Evolutionary conservation across 2,113 vertebrate species (phyloP), one percentile per base, ranked within the genome.

Genomic region (Scophthalmus maximus): DNA sequence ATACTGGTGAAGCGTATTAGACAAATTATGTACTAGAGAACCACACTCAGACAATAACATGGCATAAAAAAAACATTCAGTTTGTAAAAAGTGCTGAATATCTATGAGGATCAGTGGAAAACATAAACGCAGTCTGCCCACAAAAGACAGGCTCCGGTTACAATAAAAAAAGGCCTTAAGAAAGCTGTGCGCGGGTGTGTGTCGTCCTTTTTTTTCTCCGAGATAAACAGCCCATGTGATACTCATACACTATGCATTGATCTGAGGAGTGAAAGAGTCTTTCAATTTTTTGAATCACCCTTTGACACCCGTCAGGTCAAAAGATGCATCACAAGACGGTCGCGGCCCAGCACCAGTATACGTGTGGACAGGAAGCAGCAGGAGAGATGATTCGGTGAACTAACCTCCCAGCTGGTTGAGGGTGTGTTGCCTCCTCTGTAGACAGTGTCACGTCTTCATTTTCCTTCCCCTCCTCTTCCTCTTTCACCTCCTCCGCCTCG

Each of bases 351-450:
- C 34, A 29, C 25, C 12, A 20, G 8, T 6, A 40, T 17, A 29
- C 23, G 52, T 62, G 5, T 20, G 20, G n/a, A 40, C 11, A 62
- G 42, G 46, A 38, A 26, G 6, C 9, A 14, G 27, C 20, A 53
- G 44, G 22, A 29, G 20, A 20, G 23, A 44, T 34, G 55, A 61
- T 23, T 38, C 25, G 49, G 51, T 72, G 38, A 30, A 85, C 90
- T 81, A 49, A 92, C 90, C 86, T 36, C 29, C 52, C 84, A 68
- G 61, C 44, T 69, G 62, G 77, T 62, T 71, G 71, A 59, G 68
- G 52, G 27, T 67, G 70, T 29, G 70, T 53, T 73, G 38, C 57
- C 57, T 84, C 69, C 18, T 73, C 65, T 22, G 79, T 59, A 11
- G 68, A 50, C 3, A 20, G 47, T 22, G 63, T 76, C 56, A 14